Evolutionary conservation across 2,113 vertebrate species (phyloP), one percentile per base, ranked within the genome.

Genomic region (Podocnemis expansa): DNA sequence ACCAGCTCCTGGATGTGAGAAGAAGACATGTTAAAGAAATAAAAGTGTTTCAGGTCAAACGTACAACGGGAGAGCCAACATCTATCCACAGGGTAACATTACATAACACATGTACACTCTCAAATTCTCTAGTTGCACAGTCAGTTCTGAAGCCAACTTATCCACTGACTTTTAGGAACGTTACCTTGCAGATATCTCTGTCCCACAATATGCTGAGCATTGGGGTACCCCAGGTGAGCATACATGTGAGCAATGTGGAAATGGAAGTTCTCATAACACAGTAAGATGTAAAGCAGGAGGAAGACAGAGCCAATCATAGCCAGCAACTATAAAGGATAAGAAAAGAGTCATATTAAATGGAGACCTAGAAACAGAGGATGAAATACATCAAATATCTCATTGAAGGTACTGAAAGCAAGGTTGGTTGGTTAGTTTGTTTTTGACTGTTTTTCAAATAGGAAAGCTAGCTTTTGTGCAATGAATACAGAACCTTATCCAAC

Each of bases 171-270:
- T 88, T 60, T 45, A 86, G 80, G 79, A 84, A 45, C 19, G 25
- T 88, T 96, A 98, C 96, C 97, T 98, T 96, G 96, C 93, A 98
- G 87, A 85, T 98, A 98, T 92, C 97, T 98, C 94, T 98, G 97
- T 16, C 97, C 97, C 93, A 98, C 82, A 60, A 97, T 94, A 88
- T 97, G 96, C 92, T 98, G 97, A 31, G 97, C 97, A 2, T 75
- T 84, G 47, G 96, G 41, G 58, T 96, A 98, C 3, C 97, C 97
- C 85, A 97, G 91, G 38, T 0, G 56, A 81, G 96, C 97, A 0
- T 98, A 98, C 76, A 96, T 8, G 0, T 96, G 96, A 73, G 94
- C 96, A 91, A 98, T 95, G 0, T 90, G 97, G 95, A 98, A 98
- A 82, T 98, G 97, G 94, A 98, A 98, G 55, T 85, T 94, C 89